A percentile compares a stretch with the other conserved stretches of the same genome.
Evolutionary conservation across 2,888 invertebrate species (phyloP).

Genomic region (Selenia dentaria): DNA sequence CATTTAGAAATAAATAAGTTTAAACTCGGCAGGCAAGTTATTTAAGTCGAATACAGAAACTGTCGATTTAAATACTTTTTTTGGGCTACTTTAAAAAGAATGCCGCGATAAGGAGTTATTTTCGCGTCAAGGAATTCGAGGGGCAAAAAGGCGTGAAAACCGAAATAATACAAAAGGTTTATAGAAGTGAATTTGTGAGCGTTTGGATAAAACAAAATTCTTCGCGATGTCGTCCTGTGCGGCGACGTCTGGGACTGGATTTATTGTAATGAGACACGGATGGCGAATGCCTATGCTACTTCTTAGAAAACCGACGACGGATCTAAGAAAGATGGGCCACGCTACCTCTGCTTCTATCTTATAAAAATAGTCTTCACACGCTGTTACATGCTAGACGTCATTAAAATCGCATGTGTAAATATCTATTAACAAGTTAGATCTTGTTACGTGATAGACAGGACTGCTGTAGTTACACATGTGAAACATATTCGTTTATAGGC

Average conservation of each 20-base stretch:
- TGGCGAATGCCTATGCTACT: slow-evolving; percentile 67
- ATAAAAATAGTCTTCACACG: slow-evolving; percentile 47
- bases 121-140: slow-evolving; percentile 79
- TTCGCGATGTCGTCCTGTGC: slow-evolving; percentile 84
- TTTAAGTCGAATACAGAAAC: slow-evolving; percentile 72
- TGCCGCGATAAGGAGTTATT: slow-evolving; percentile 83
- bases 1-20: slow-evolving; percentile 55
- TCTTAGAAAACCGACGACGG: slow-evolving; percentile 72
- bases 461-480: too few relatives aligned
- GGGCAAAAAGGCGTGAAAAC: slow-evolving; percentile 84
- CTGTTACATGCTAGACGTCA: slow-evolving; percentile 16
- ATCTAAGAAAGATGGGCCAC: slow-evolving; percentile 69
- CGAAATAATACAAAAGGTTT: slow-evolving; percentile 81
- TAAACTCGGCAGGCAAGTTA: slow-evolving; percentile 64
- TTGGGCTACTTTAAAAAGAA: slow-evolving; percentile 77
- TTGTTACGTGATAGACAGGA: too few relatives aligned
- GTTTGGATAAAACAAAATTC: slow-evolving; percentile 83
- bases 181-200: slow-evolving; percentile 84
- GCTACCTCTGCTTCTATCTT: slow-evolving; percentile 37
- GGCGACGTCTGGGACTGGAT: slow-evolving; percentile 75
- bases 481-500: too few relatives aligned
- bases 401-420: slow-evolving; percentile 5
- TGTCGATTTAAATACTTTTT: slow-evolving; percentile 65
- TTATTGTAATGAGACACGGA: slow-evolving; percentile 79
- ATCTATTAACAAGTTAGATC: slow-evolving; percentile 1